Conservation (phyloP, 2,797 vertebrate species). For the Spondyliosoma cantharus region DNA sequence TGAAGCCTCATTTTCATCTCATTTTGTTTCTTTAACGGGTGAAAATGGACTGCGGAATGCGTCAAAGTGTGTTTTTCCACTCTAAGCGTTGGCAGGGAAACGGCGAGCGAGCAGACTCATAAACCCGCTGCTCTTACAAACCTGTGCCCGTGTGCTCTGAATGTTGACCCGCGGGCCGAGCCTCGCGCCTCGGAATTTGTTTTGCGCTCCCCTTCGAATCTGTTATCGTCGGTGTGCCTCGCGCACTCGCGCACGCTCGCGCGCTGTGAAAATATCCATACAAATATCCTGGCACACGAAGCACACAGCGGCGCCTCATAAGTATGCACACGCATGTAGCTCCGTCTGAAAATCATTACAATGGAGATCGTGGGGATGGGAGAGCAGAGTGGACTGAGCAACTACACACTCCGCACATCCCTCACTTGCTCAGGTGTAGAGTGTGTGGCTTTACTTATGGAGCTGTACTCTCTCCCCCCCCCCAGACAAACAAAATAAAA, state of each 20-base stretch:
- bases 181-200: background rate
- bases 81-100: background rate
- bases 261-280: background rate
- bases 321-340: background rate
- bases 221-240: background rate
- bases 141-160: background rate
- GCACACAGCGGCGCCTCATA: background rate
- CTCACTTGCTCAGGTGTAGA: slow-evolving; percentile 11
- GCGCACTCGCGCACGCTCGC: background rate
- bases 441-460: slow-evolving; percentile 43
- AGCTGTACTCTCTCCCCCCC: slow-evolving; percentile 44
- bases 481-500: slow-evolving; percentile 48
- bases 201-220: background rate
- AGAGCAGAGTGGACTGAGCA: background rate
- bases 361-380: slow-evolving; percentile 21
- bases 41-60: too few species aligned
- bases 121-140: background rate
- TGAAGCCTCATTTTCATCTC: too few species aligned
- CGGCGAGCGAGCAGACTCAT: background rate
- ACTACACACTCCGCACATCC: slow-evolving; percentile 1
- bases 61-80: too few species aligned
- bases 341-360: slow-evolving; percentile 11
- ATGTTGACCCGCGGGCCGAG: background rate
- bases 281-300: background rate
- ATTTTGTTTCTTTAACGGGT: too few species aligned